phyloP scores from a whole-genome alignment of 2,888 invertebrate species.

The Syrphus vitripennis region DNA sequence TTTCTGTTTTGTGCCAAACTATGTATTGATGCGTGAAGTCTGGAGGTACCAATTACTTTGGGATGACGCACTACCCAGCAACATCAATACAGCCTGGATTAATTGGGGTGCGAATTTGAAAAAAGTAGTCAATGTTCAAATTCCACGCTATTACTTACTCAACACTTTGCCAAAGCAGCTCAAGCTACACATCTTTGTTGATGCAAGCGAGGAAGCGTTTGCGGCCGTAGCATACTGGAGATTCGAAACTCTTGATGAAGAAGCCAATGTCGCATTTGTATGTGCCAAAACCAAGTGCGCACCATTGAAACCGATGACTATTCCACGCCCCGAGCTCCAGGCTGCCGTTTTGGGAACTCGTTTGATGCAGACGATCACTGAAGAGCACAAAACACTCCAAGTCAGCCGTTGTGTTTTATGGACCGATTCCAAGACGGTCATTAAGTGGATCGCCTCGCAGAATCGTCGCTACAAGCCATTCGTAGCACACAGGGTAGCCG shows the following conservation, averaged over 20 bases:
- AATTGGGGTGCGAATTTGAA: slow-evolving; percentile 14
- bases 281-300: too few species aligned
- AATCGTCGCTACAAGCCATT: slow-evolving; percentile 70
- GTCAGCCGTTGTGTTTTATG: slow-evolving; percentile 7
- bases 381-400: neutral
- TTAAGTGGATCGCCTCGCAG: slow-evolving; percentile 54
- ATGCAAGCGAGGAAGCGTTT: slow-evolving; percentile 62
- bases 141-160: slow-evolving; percentile 16
- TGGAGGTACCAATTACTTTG: slow-evolving; percentile 13
- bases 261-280: neutral
- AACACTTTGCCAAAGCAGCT: neutral
- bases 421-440: slow-evolving; percentile 20
- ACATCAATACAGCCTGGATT: slow-evolving; percentile 5
- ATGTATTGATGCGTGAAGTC: slow-evolving; percentile 37
- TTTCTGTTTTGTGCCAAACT: slow-evolving; percentile 29
- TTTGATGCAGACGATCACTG: neutral
- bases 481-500: slow-evolving; percentile 72
- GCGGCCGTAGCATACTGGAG: slow-evolving; percentile 54
- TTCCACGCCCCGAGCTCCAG: neutral
- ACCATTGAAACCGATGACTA: too few species aligned
- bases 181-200: slow-evolving; percentile 20
- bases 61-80: slow-evolving; percentile 37
- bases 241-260: neutral
- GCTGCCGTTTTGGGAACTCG: neutral
- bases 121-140: neutral